A percentile compares a stretch with the other conserved stretches of the same genome.
Conservation (phyloP, 2,113 vertebrate genomes). For the Pteronura brasiliensis region DNA sequence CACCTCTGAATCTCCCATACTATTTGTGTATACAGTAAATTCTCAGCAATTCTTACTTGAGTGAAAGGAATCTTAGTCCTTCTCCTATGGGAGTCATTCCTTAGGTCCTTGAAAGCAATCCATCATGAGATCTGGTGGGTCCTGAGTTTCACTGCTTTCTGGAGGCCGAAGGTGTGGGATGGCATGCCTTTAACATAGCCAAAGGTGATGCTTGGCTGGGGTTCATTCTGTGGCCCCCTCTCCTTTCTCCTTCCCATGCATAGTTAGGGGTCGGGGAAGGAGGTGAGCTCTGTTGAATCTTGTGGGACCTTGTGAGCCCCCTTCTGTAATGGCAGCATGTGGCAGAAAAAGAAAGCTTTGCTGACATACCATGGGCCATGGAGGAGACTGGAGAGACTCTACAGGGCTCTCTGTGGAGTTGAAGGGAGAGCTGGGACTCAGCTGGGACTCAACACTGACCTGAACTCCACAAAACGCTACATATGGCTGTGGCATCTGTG, state of each 20-base stretch:
- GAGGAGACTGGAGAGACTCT: neutral
- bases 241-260: neutral
- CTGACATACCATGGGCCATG: neutral
- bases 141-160: accelerated
- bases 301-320: neutral
- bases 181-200: neutral
- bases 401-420: neutral
- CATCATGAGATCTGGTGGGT: accelerated
- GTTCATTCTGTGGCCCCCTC: neutral
- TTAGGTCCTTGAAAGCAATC: neutral
- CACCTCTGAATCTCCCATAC: neutral
- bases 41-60: neutral
- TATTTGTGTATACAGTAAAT: accelerated
- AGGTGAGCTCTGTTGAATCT: neutral
- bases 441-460: too few relatives aligned
- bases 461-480: neutral
- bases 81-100: neutral
- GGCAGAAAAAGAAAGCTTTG: neutral
- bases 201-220: neutral
- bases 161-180: neutral
- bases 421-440: neutral
- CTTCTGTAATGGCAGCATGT: neutral
- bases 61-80: neutral
- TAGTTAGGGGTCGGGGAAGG: neutral
- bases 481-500: accelerated